A percentile compares a stretch with the other conserved stretches of the same genome.
phyloP scores from a whole-genome alignment of 2,113 vertebrate genomes.

The Ceyx margarethae region DNA sequence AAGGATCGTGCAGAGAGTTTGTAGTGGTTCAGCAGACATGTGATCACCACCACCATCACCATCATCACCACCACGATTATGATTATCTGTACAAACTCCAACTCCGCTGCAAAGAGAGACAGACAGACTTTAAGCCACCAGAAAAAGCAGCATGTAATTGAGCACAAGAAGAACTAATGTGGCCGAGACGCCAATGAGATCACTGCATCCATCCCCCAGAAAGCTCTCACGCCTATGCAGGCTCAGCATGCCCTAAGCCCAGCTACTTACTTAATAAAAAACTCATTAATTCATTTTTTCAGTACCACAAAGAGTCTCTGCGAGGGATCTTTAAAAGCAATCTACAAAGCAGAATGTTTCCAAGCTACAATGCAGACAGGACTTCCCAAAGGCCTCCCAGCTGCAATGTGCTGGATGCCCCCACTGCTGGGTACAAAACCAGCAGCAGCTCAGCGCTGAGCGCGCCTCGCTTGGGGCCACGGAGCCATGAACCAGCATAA shows the following conservation, averaged over 20 bases:
- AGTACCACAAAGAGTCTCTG: not conserved
- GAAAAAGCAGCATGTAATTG: not conserved
- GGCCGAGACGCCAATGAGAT: not conserved
- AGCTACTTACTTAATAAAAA: not conserved
- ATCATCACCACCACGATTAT: slow-evolving; percentile 97
- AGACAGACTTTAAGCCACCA: not conserved
- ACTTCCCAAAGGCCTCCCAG: not conserved
- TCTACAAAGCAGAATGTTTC: not conserved
- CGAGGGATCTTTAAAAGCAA: not conserved
- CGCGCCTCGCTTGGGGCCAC: fast-evolving
- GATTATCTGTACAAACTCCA: slow-evolving; percentile 98
- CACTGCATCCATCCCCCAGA: not conserved
- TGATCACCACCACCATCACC: slow-evolving; percentile 98
- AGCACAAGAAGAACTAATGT: not conserved
- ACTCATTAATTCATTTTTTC: not conserved
- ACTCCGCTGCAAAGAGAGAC: slow-evolving; percentile 82
- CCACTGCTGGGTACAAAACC: not conserved
- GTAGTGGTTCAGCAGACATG: slow-evolving; percentile 95
- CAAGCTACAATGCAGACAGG: not conserved
- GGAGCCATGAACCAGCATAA: fast-evolving
- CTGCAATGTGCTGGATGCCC: not conserved
- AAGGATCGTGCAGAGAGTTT: slow-evolving; percentile 90
- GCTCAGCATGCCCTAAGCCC: not conserved
- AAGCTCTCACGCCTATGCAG: not conserved
- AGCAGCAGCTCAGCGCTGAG: not conserved